Evolutionary conservation across 2,888 invertebrate species (phyloP), one percentile per base, ranked within the genome.

Genomic region (Xylophagus ater): DNA sequence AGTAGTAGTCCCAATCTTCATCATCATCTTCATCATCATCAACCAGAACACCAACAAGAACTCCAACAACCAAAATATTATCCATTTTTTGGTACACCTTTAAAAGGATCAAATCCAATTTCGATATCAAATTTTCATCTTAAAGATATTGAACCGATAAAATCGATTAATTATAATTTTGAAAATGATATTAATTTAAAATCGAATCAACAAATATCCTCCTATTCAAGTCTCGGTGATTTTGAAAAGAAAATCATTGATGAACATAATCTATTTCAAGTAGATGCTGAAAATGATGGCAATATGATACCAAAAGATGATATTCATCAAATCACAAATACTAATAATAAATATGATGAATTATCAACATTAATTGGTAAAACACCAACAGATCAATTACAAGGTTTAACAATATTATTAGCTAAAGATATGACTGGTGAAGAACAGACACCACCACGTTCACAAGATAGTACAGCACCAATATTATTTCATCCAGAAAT

Each of bases 301-400:
- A n/a, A n/a, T n/a, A n/a, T n/a, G n/a, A n/a, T n/a, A n/a, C n/a
- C n/a, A n/a, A n/a, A n/a, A n/a, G n/a, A n/a, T n/a, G n/a, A n/a
- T n/a, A n/a, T n/a, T n/a, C n/a, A n/a, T n/a, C n/a, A n/a, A n/a
- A n/a, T n/a, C n/a, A n/a, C n/a, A n/a, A n/a, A n/a, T n/a, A n/a
- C n/a, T n/a, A n/a, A n/a, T n/a, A n/a, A n/a, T n/a, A n/a, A n/a
- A n/a, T n/a, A n/a, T n/a, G 53, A 54, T 7, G 66, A 66, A n/a
- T 52, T 72, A 1, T 65, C 62, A 28, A 58, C 66, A 1, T 51
- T 73, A 6, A 54, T 72, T 20, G 72, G 70, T 13, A 68, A 70
- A 52, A 59, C 65, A 2, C 69, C 71, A 0, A 58, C 59, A 6
- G 62, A 65, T 39, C 71, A 73, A 53, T 58, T 73, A 14, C 60